Base-by-base conservation (phyloP, 2,888 invertebrate genomes). In the Andrena dorsata region DNA sequence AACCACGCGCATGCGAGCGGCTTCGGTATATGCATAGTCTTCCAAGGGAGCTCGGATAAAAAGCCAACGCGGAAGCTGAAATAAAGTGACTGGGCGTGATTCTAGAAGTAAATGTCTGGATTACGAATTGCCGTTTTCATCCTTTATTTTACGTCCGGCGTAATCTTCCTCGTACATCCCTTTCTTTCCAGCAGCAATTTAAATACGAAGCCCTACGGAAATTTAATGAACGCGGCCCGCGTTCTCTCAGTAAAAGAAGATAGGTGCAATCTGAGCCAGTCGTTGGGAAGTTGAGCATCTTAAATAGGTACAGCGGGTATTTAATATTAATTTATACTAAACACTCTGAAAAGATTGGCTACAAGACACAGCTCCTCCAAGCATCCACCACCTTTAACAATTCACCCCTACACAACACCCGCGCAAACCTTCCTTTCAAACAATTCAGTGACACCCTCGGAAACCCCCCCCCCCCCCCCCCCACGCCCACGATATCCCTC, bases 151-250 rank as follows among this genome's bases (percentile, higher is more conserved):
- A 23, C 70, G 56, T 64, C 28, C 8, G 61, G 63, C 56, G 16
- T 70, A 61, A 70, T 63, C 70, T 68, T 47, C 53, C 58, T 41
- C 74, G 66, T 47, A 47, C 30, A 41, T 41, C 51, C 58, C 32
- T 35, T 56, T 58, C 47, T 60, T 74, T 66, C 26, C 28, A 26
- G 35, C 32, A 13, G 35, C 74, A 64, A 41, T 20, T 65, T 56
- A 23, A 66, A 58, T 64, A 23, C n/a, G 56, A 13, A n/a, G 35
- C 58, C 30, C 51, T 53, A 58, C 47, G 35, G 41, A 58, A 56
- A 41, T 66, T 58, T 47, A 58, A 66, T 65, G 32, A 66, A 56
- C 56, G 56, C 56, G 35, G 47, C 35, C 8, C 28, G 53, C 51
- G 65, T 74, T 20, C 20, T n/a, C 7, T 1, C 28, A 20, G 4